phyloP scores from a whole-genome alignment of 2,888 invertebrate genomes.

The Tachina grossa region DNA sequence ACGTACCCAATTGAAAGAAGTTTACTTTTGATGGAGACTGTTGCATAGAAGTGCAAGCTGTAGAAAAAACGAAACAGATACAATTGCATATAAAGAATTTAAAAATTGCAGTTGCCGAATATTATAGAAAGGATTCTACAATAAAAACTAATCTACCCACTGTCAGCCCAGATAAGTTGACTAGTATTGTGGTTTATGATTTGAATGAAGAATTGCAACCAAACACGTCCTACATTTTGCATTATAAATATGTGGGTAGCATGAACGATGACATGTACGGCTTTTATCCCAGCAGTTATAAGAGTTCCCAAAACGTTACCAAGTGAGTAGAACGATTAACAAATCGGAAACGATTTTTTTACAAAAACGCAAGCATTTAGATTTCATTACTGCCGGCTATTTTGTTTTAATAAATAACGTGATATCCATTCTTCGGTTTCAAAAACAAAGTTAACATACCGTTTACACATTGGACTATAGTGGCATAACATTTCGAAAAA shows the following conservation, averaged over 20 bases:
- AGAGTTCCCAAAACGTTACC: conserved; percentile 79
- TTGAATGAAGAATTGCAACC: conserved; percentile 77
- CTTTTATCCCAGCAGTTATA: conserved; percentile 83
- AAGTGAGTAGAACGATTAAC: conserved; percentile 73
- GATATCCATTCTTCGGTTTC: too few relatives aligned
- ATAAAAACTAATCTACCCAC: conserved; percentile 75
- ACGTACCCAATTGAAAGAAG: conserved; percentile 75
- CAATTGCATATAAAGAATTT: conserved; percentile 84
- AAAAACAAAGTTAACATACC: too few relatives aligned
- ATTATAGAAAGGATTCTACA: conserved; percentile 71
- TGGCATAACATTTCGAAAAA: too few relatives aligned
- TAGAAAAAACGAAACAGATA: conserved; percentile 81
- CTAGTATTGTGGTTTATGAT: conserved; percentile 83
- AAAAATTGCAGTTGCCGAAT: conserved; percentile 72
- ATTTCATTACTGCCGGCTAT: too few relatives aligned
- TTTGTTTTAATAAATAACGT: too few relatives aligned
- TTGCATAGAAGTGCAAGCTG: conserved; percentile 83
- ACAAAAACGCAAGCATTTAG: too few relatives aligned
- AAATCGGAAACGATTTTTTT: too few relatives aligned
- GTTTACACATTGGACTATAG: too few relatives aligned
- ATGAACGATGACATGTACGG: conserved; percentile 84
- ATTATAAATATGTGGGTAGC: conserved; percentile 83
- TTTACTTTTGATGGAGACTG: conserved; percentile 81
- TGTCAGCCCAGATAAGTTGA: conserved; percentile 74
- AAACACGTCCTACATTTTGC: conserved; percentile 82